phyloP scores from a whole-genome alignment of 2,888 invertebrate genomes.

The Odontothrips loti region DNA sequence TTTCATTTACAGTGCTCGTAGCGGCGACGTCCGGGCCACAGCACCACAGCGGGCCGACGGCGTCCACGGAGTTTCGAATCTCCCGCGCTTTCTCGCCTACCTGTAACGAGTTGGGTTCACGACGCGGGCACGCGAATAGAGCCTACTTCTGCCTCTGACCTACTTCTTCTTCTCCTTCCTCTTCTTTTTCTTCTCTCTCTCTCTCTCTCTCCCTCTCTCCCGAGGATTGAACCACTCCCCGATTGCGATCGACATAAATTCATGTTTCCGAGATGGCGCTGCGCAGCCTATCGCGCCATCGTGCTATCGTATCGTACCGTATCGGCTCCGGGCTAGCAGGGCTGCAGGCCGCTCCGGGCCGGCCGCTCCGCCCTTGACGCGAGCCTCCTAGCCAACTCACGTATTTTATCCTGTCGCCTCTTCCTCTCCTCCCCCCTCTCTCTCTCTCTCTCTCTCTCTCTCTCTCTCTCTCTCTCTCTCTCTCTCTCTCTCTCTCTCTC shows the following conservation, averaged over 20 bases:
- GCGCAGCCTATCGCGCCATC: not conserved
- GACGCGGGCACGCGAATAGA: not conserved
- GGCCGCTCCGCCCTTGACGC: not conserved
- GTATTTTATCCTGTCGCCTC: not conserved
- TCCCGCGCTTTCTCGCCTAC: not conserved
- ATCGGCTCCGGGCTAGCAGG: not conserved
- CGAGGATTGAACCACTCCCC: not conserved
- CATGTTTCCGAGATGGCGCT: constrained; percentile 14
- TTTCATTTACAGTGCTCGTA: too few relatives aligned
- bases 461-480: too few relatives aligned
- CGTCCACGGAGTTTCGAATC: too few relatives aligned
- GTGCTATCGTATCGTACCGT: not conserved
- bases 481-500: too few relatives aligned
- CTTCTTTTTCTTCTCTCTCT: not conserved
- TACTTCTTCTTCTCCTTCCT: not conserved
- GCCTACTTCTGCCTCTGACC: not conserved
- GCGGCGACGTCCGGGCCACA: too few relatives aligned
- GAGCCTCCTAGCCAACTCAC: not conserved
- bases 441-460: not conserved
- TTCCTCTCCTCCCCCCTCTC: not conserved
- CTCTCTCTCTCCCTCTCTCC: not conserved
- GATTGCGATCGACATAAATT: constrained; percentile 20
- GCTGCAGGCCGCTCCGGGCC: not conserved
- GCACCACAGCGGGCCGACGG: too few relatives aligned
- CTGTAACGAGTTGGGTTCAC: not conserved